Evolutionary conservation across 2,797 vertebrate species (phyloP).

Genomic region (Notoglanidium macrostoma): DNA sequence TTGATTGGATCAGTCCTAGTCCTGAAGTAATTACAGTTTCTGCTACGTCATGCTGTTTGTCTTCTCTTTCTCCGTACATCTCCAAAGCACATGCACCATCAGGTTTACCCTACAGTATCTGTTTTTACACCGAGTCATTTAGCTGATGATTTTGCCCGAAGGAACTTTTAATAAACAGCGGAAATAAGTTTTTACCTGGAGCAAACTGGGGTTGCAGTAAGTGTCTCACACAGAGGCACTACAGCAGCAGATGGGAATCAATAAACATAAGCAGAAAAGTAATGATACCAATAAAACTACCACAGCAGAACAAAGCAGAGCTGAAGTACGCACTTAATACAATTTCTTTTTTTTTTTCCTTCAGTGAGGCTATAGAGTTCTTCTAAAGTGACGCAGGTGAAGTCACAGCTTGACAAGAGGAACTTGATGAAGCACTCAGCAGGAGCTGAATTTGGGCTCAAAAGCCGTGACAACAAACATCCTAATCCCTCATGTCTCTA

Average conservation of each 20-base stretch:
- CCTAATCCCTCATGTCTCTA: constrained; percentile 60
- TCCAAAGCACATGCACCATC: constrained; percentile 31
- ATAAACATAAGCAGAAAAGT: constrained; percentile 11
- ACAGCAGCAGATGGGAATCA: neutral
- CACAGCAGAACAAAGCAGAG: constrained; percentile 13
- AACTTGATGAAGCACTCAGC: constrained; percentile 60
- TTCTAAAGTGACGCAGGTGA: constrained; percentile 43
- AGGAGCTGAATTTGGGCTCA: constrained; percentile 62
- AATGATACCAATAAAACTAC: constrained; percentile 7
- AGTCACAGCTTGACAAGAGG: constrained; percentile 42
- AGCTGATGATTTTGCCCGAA: neutral
- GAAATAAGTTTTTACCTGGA: constrained; percentile 4
- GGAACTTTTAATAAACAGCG: constrained; percentile 9
- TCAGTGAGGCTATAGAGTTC: neutral
- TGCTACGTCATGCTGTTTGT: constrained; percentile 72
- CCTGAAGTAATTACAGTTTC: constrained; percentile 74
- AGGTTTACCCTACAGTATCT: neutral
- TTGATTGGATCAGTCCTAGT: constrained; percentile 72
- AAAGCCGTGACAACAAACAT: constrained; percentile 69
- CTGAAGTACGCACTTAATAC: constrained; percentile 36
- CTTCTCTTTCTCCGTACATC: constrained; percentile 43
- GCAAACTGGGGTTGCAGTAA: constrained; percentile 7
- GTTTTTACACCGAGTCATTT: neutral
- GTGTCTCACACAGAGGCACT: neutral
- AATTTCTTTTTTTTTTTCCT: neutral